A percentile compares a stretch with the other conserved stretches of the same genome.
These are phyloP conservation scores for Teleopsis dalmanni DNA, from an alignment of 1,140 invertebrate species.

Conservation along the genomic window DNA sequence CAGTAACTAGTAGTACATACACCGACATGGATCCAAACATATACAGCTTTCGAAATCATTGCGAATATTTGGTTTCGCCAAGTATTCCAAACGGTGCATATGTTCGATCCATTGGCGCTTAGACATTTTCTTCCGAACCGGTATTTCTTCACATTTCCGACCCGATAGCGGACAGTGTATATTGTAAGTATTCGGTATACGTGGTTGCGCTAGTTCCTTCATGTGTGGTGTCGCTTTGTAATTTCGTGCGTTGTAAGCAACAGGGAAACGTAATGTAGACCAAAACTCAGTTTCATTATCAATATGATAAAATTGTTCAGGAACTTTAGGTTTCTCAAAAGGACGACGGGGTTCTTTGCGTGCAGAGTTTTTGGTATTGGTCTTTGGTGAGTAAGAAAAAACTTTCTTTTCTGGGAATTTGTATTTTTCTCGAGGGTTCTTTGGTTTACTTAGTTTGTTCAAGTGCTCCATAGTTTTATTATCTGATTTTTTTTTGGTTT, in stretches of 20 bases:
- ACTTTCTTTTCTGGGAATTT: background rate
- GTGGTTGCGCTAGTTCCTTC: constrained; percentile 22
- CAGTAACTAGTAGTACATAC: too few species aligned
- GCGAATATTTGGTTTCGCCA: constrained; percentile 32
- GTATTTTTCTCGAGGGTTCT: constrained; percentile 17
- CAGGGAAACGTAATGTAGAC: constrained; percentile 25
- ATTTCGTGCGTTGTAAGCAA: constrained; percentile 19
- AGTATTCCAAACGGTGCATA: constrained; percentile 28
- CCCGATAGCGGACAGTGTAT: constrained; percentile 28
- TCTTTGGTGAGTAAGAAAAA: constrained; percentile 17
- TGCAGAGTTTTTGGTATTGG: constrained; percentile 24
- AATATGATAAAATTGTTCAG: constrained; percentile 24
- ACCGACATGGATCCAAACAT: too few species aligned
- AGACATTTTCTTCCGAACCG: constrained; percentile 25
- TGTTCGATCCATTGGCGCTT: constrained; percentile 28
- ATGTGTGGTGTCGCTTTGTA: constrained; percentile 25
- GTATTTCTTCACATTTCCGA: background rate
- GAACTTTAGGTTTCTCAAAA: constrained; percentile 15
- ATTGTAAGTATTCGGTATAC: constrained; percentile 19
- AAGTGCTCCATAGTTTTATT: constrained; percentile 18
- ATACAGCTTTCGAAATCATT: too few species aligned
- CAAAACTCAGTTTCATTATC: constrained; percentile 28
- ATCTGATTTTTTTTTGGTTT: background rate
- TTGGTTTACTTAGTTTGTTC: constrained; percentile 3
- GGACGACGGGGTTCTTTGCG: constrained; percentile 26